These are phyloP conservation scores for Pollenia labialis DNA, from an alignment of 2,888 invertebrate species.

Conservation along the genomic window DNA sequence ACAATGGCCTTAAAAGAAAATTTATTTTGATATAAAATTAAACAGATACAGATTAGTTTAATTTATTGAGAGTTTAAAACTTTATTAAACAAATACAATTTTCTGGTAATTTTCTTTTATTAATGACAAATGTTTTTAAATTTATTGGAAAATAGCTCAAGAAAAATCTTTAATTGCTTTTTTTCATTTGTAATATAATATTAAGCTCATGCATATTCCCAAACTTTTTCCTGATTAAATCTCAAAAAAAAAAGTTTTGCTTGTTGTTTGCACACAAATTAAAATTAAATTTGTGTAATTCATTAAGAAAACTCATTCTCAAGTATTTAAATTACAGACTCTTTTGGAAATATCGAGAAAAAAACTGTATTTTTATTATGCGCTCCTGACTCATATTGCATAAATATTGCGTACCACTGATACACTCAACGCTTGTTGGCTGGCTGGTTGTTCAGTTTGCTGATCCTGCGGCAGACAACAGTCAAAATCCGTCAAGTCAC, in stretches of 20 bases:
- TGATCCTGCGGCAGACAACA: conserved; percentile 70
- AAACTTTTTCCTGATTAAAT: neutral
- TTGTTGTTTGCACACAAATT: conserved; percentile 25
- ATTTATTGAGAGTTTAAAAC: too few relatives aligned
- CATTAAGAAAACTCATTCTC: conserved; percentile 56
- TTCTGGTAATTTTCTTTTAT: too few relatives aligned
- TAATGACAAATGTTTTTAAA: too few relatives aligned
- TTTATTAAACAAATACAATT: too few relatives aligned
- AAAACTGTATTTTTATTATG: conserved; percentile 15
- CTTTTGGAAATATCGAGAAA: conserved; percentile 45
- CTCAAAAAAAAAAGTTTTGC: too few relatives aligned
- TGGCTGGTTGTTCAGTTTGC: conserved; percentile 26
- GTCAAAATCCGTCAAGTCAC: conserved; percentile 63
- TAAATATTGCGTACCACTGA: conserved; percentile 44
- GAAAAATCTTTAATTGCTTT: neutral
- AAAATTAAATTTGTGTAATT: conserved; percentile 60
- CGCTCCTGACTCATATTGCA: conserved; percentile 65
- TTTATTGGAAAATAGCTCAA: too few relatives aligned
- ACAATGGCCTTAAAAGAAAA: too few relatives aligned
- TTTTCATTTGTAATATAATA: neutral
- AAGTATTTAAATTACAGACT: conserved; percentile 61
- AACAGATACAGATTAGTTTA: too few relatives aligned
- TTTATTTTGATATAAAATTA: too few relatives aligned
- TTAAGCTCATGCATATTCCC: neutral
- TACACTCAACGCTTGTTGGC: conserved; percentile 5